Evolutionary conservation across 2,888 invertebrate species (phyloP), one percentile per base, ranked within the genome.

Genomic region (Drosophila greeni): DNA sequence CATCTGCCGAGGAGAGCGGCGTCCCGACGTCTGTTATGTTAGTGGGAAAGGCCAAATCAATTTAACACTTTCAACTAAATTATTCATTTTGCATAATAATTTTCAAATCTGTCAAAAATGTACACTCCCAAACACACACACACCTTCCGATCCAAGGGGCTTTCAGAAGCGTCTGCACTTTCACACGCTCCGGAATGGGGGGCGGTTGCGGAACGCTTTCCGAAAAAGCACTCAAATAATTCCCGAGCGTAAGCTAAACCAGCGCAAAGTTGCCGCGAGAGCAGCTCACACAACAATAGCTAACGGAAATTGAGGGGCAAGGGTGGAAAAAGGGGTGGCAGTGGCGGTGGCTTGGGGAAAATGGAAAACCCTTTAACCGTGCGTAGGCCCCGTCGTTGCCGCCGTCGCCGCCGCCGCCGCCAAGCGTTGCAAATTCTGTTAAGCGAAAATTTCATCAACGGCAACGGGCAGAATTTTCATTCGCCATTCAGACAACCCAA

Each of bases 1-100:
- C 84, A 79, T 79, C 77, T 74, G 52, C 64, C 60, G 51, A 39
- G 64, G 43, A 20, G 53, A 36, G 40, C 40, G n/a, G 20, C 40
- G n/a, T 24, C 42, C 23, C 56, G 39, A 51, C 42, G 43, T 64
- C 48, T 56, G 57, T 39, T 57, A 33, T 72, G 72, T 66, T 72
- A 73, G 83, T 76, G 73, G 72, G 66, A 73, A 76, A 81, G 76
- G 73, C 73, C 80, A 86, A 85, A 85, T 85, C 86, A 85, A 85
- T 86, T 85, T 85, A 85, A 86, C 80, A 86, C 86, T 85, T 85
- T 85, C 75, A 75, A 70, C 73, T 86, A 80, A 85, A 86, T 85
- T 83, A 85, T 86, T 85, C 82, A 85, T 86, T 86, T 81, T 78
- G 84, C 76, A 84, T 85, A 86, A 84, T 86, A 86, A 84, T 86